Base-by-base conservation (phyloP, 2,113 vertebrate species). In the Ifrita kowaldi region DNA sequence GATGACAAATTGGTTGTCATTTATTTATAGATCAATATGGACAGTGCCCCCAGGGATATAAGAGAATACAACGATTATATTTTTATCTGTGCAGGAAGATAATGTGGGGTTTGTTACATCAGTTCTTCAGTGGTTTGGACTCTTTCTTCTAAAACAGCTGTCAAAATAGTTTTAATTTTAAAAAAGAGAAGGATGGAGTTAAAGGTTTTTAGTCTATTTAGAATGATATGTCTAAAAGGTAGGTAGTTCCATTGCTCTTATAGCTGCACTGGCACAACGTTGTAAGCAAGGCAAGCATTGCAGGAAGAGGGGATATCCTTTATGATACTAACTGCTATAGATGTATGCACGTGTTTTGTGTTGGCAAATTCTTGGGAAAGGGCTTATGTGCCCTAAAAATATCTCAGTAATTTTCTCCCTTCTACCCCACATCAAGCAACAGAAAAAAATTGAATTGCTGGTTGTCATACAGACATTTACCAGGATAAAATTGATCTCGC, bases 341-440 rank as follows among this genome's bases (percentile, higher is more conserved):
- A 28, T 47, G 5, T 33, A 28, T 42, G 16, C 4, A 8, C 0
- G 0, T 33, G 10, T 55, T 65, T 41, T 46, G 16, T 42, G 41
- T 42, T 55, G 23, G 12, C 3, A 81, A 53, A 7, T n/a, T 87
- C 57, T 68, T 76, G 63, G 42, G 30, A 91, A 78, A 67, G 4
- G 22, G 6, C 3, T 76, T 57, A 17, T 41, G 15, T 57, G 26
- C 14, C 14, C 37, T 42, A 12, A 49, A 80, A 89, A 59, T 59
- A 50, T 23, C 44, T 55, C 35, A n/a, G 8, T 22, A 50, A 44
- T 50, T 22, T 88, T 33, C 3, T 69, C 17, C 19, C 5, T 67
- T 80, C 14, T 71, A 44, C 22, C 4, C 2, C 6, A 53, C 24
- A 83, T 49, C 23, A 46, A 84, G 16, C 16, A 86, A 75, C 8